phyloP scores from a whole-genome alignment of 2,113 vertebrate species.

The Vireo altiloquus region DNA sequence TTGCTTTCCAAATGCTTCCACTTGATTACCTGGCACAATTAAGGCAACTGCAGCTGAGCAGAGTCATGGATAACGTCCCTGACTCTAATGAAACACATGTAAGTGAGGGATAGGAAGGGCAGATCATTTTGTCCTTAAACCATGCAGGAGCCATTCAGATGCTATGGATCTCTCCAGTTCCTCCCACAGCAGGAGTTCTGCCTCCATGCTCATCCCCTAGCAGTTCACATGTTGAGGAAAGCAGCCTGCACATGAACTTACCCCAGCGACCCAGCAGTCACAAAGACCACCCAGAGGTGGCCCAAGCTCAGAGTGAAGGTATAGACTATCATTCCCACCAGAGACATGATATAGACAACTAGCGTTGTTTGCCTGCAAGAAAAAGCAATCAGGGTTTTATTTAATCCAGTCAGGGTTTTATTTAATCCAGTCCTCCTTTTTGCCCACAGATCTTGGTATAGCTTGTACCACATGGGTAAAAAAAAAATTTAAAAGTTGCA shows the following conservation, averaged over 20 bases:
- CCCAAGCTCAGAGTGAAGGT: conserved; percentile 83
- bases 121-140: neutral
- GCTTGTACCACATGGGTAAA: neutral
- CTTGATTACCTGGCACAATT: neutral
- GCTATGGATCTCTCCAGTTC: neutral
- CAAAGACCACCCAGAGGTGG: conserved; percentile 90
- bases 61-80: accelerated
- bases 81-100: neutral
- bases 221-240: neutral
- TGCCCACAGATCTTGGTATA: neutral
- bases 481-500: neutral
- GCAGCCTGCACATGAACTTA: conserved; percentile 63
- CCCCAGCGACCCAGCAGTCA: conserved; percentile 88
- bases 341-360: conserved; percentile 81
- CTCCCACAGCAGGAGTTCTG: neutral
- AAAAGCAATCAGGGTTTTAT: neutral
- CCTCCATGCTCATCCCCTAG: neutral
- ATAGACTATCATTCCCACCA: conserved; percentile 87
- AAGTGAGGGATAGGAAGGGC: neutral
- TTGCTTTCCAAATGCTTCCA: neutral
- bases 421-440: neutral
- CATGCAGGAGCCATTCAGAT: neutral
- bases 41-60: neutral
- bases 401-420: neutral
- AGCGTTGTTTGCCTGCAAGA: conserved; percentile 85